Conservation (phyloP, 2,113 vertebrate genomes). For the Microtus oregoni region DNA sequence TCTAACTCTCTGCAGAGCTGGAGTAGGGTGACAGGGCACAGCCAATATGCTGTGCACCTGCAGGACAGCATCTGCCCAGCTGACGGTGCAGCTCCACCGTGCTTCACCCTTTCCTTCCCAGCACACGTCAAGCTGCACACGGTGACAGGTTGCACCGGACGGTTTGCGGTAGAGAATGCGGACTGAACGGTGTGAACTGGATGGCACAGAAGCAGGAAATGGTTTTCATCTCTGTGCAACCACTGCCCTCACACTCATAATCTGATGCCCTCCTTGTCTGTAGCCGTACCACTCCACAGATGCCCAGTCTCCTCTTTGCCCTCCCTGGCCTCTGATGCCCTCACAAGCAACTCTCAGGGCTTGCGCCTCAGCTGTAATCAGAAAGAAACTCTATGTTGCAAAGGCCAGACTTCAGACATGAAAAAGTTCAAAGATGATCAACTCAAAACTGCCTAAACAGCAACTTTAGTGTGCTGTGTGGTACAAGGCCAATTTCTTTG, state of each 20-base stretch:
- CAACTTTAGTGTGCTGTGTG: neutral
- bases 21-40: neutral
- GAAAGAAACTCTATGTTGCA: neutral
- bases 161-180: neutral
- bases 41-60: neutral
- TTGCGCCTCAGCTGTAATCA: neutral
- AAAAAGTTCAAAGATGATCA: neutral
- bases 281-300: neutral
- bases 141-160: neutral
- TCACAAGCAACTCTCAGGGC: neutral
- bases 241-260: neutral
- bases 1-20: neutral
- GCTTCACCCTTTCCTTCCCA: neutral
- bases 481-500: neutral
- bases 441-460: neutral
- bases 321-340: neutral
- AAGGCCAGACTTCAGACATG: neutral
- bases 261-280: neutral
- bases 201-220: neutral
- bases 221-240: constrained; percentile 3
- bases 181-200: neutral
- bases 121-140: neutral
- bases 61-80: neutral
- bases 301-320: neutral
- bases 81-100: neutral